Base-by-base conservation (phyloP, 2,797 vertebrate genomes). In the Scyliorhinus canicula region DNA sequence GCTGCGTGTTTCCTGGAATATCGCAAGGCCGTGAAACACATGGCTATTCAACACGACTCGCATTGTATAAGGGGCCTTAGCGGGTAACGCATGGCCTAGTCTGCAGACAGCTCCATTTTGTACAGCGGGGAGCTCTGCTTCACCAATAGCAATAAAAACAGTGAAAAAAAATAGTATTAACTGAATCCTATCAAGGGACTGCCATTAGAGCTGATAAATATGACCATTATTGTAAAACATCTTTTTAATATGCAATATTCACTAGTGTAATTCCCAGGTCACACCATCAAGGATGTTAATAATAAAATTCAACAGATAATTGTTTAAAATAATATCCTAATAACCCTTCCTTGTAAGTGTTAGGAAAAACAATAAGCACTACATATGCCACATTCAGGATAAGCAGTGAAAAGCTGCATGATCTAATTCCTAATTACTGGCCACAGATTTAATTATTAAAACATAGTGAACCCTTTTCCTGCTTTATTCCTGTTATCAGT, bases 281-380 rank as follows among this genome's bases (percentile, higher is more conserved):
- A 44, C 9, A 60, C 24, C 35, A 88, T 31, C 50, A 88, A 88
- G 3, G 8, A 47, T 93, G 60, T 44, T 93, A 28, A 26, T 93
- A 47, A 67, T 44, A 67, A 91, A 60, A 91, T n/a, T 60, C 31
- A 40, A 91, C 35, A 91, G 88, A 63, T 91, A 91, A 91, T 85
- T 85, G 24, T 52, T 47, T 85, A 11, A 85, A 85, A 85, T 85
- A 50, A 35, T 88, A 16, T 31, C 28, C 31, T 57, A 88, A 86
- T 55, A 57, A 16, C 28, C 28, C 28, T 52, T 52, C 47, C 21
- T 47, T 9, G 52, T 35, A 9, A 5, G 14, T 28, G 57, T 85
- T 28, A 14, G 12, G 55, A 88, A 88, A 19, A 86, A 31, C 31
- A 31, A 86, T 86, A 55, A 4, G 12, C 26, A 14, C 16, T 14